These are phyloP conservation scores for Limosa lapponica DNA, from an alignment of 2,797 vertebrate species.

Conservation along the genomic window DNA sequence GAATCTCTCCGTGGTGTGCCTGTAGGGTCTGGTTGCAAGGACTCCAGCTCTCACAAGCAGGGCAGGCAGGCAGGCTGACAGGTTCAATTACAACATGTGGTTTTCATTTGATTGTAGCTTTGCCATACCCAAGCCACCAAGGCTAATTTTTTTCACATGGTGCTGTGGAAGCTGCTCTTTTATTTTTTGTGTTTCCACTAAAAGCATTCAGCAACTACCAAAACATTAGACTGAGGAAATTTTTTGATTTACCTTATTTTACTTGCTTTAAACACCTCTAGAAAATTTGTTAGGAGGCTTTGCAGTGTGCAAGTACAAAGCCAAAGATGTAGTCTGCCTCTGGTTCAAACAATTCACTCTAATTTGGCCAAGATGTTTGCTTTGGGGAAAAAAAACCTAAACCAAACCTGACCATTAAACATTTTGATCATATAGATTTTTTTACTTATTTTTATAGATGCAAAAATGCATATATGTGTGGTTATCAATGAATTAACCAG, in stretches of 20 bases:
- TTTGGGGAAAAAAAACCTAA: rapidly evolving
- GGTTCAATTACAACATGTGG: background rate
- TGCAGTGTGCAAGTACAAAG: background rate
- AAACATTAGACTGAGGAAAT: background rate
- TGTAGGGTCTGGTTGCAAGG: background rate
- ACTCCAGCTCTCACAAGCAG: background rate
- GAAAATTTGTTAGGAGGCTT: background rate
- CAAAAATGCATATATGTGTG: background rate
- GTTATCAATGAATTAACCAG: background rate
- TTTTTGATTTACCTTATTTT: background rate
- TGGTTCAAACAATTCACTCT: background rate
- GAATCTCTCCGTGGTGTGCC: background rate
- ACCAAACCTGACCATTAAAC: background rate
- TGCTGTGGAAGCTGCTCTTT: background rate
- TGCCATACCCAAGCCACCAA: background rate
- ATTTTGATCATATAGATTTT: background rate
- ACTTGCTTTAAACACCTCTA: background rate
- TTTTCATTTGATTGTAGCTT: background rate
- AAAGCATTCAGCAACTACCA: background rate
- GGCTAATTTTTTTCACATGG: background rate
- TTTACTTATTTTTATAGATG: background rate
- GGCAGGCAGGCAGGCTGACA: background rate
- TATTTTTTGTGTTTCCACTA: background rate
- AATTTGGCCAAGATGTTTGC: background rate
- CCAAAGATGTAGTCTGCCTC: background rate